A percentile compares a stretch with the other conserved stretches of the same genome.
phyloP scores from a whole-genome alignment of 2,888 invertebrate species.

The Drepana falcataria region DNA sequence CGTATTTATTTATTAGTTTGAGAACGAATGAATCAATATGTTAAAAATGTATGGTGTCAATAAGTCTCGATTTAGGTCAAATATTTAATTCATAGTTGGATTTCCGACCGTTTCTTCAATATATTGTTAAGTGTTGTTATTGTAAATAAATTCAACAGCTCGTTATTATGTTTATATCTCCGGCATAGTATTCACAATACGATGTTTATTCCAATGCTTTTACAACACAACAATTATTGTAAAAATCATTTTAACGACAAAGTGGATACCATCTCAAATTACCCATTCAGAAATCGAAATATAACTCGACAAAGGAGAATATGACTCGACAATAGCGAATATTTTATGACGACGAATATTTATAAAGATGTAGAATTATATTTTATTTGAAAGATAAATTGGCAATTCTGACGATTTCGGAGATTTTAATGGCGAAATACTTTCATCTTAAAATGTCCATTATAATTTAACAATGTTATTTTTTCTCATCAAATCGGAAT shows the following conservation, averaged over 20 bases:
- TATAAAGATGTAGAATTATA: no score
- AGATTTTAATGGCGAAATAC: constrained; percentile 11
- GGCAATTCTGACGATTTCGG: constrained; percentile 11
- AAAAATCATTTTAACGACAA: not conserved
- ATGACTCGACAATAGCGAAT: constrained; percentile 8
- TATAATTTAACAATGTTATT: constrained; percentile 12
- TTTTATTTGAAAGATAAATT: constrained; percentile 5
- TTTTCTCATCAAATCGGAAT: constrained; percentile 17
- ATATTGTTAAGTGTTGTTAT: no score
- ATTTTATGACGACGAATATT: constrained; percentile 5
- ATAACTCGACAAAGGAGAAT: constrained; percentile 10
- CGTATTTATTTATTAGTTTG: no score
- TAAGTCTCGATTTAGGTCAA: no score
- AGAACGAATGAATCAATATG: no score
- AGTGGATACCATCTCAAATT: not conserved
- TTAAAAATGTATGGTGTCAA: no score
- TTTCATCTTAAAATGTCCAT: constrained; percentile 9
- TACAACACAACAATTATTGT: not conserved
- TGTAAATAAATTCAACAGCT: no score
- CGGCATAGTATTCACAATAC: not conserved
- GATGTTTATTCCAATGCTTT: not conserved
- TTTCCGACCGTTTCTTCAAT: no score
- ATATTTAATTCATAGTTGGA: no score
- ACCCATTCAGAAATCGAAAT: not conserved
- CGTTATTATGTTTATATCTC: no score